Evolutionary conservation across 37 sponge, comb jelly and placozoan species (phyloP), one percentile per base, ranked within the genome.

Genomic region (Halichondria panicea): DNA sequence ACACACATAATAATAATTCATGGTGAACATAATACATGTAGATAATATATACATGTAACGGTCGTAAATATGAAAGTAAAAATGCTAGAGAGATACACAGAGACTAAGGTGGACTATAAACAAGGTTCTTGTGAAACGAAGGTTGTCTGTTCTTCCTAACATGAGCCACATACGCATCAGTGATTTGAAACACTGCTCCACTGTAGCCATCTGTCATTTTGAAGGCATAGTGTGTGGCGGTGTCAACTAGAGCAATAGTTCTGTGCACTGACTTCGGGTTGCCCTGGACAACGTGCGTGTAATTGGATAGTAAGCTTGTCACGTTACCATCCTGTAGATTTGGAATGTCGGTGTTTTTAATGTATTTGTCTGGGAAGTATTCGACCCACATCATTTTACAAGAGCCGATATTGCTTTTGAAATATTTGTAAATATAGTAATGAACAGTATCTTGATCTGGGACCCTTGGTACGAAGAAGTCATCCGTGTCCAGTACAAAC

Each of bases 401-500:
- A 18, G 58, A 44, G 30, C 79, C 79, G 21, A 1, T 55, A 21
- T 55, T 56, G 52, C 15, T 48, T 48, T 48, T 48, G 52, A 48
- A 48, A 11, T 15, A 48, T 48, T 48, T 48, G 52, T 11, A 48
- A 48, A 19, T 48, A 48, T 11, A 11, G 13, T 15, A 48, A 6
- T 46, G 59, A 4, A 54, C 57, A 19, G 55, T 72, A 3, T 2
- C 15, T 24, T 72, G 2, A 3, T 52, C 71, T 9, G 80, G 80
- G 12, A 69, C 63, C 52, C 61, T 43, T 30, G 80, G 80, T 33
- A 33, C 35, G 52, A 80, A 80, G 63, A 80, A 80, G 52, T 80
- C 80, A 60, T 80, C 80, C 25, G 70, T 69, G 63, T 80, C 80
- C 1, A 60, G 30, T 15, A 68, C 56, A 3, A 50, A 39, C 28